Evolutionary conservation across 37 sponge, comb jelly and placozoan species (phyloP), one percentile per base, ranked within the genome.

Genomic region (Bolinopsis microptera): DNA sequence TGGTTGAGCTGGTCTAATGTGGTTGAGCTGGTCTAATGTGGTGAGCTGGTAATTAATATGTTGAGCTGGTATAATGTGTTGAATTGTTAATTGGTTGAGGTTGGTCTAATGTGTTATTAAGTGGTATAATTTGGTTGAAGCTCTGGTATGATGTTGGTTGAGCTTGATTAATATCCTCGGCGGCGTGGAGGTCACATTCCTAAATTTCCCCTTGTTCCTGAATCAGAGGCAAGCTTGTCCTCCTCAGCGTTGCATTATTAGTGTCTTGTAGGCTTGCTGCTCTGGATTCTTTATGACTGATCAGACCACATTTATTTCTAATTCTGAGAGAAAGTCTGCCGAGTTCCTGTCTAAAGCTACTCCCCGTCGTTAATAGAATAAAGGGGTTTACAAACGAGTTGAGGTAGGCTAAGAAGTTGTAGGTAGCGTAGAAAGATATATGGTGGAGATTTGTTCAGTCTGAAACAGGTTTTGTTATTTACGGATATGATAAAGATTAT

Each of bases 301-400:
- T 2, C 26, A 28, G 75, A 72, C 26, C 31, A 30, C 26, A 38
- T 36, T 13, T 48, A 13, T 48, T 48, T 48, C 61, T 48, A 5
- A 48, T 18, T 24, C 61, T 38, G 21, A 35, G 41, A 40, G 25
- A 26, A 16, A 40, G 36, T 38, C 36, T 86, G 27, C 23, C 61
- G 13, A 86, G 31, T 34, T 86, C 90, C 18, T 9, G 24, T 2
- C 90, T 28, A 34, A 86, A 86, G 61, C 24, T 41, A 48, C 35
- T 86, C 38, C 90, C 90, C n/a, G 90, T 86, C 90, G 35, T 41
- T 3, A 86, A 48, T 27, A 86, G 90, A 39, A 86, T 86, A 48
- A 86, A 86, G 90, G 90, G 90, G 26, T 86, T 86, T 13, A 86
- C 90, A 25, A 86, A 86, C 48, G 90, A 86, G 90, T 86, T 86